Conservation (phyloP, 2,888 invertebrate genomes). For the Mesorhabditis spiculigera region DNA sequence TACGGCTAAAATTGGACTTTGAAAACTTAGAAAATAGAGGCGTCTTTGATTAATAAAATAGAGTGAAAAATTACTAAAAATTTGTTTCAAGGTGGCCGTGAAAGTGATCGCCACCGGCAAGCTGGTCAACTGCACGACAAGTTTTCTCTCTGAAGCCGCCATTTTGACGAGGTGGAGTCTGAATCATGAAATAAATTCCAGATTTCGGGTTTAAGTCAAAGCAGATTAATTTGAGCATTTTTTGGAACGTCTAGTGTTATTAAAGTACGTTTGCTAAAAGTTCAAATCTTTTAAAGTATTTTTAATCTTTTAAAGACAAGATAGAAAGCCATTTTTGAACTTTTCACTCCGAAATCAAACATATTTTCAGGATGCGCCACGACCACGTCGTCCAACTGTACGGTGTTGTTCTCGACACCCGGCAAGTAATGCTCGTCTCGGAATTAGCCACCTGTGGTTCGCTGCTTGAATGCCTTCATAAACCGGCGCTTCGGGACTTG, state of each 20-base stretch:
- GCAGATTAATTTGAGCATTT: too few relatives aligned
- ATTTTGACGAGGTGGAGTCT: constrained; percentile 80
- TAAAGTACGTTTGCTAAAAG: too few relatives aligned
- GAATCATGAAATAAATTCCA: too few relatives aligned
- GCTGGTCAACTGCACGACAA: constrained; percentile 91
- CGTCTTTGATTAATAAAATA: too few relatives aligned
- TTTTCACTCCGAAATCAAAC: not conserved
- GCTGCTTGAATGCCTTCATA: constrained; percentile 88
- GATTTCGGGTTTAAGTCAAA: too few relatives aligned
- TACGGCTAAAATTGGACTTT: too few relatives aligned
- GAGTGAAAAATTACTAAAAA: too few relatives aligned
- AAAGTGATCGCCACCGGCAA: constrained; percentile 90
- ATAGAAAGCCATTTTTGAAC: too few relatives aligned
- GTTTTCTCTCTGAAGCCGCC: constrained; percentile 92
- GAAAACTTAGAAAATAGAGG: too few relatives aligned
- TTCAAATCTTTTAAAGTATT: too few relatives aligned
- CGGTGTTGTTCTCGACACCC: constrained; percentile 90
- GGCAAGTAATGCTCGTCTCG: constrained; percentile 79
- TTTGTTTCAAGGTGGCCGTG: constrained; percentile 65
- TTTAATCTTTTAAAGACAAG: too few relatives aligned
- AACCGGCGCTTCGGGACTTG: constrained; percentile 81
- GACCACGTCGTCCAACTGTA: constrained; percentile 93
- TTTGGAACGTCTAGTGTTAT: too few relatives aligned
- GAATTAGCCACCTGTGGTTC: constrained; percentile 92
- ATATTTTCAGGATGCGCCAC: constrained; percentile 76